These are phyloP conservation scores for Naso thynnoides DNA, from an alignment of 2,797 vertebrate species.

Conservation along the genomic window DNA sequence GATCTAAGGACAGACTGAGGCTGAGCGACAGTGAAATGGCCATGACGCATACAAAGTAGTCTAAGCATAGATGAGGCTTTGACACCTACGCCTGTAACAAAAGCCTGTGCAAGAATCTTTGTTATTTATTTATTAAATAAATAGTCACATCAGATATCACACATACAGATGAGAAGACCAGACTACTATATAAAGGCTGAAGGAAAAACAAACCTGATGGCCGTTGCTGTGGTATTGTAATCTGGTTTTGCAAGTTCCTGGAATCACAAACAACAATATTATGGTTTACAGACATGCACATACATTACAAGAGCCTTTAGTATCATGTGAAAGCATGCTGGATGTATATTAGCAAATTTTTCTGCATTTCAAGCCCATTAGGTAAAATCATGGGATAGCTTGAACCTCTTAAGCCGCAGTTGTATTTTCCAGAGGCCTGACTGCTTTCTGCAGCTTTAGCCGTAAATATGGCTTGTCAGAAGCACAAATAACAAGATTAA, in stretches of 20 bases:
- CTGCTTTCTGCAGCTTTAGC: conserved; percentile 44
- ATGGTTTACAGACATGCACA: conserved; percentile 13
- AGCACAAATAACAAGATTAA: conserved; percentile 38
- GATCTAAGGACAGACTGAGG: background rate
- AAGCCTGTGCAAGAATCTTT: background rate
- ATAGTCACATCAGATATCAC: background rate
- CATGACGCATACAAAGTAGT: background rate
- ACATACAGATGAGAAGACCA: conserved; percentile 8
- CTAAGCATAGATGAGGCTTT: background rate
- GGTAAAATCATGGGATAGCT: conserved; percentile 68
- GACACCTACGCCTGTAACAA: background rate
- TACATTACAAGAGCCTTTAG: conserved; percentile 8
- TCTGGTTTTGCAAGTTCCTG: conserved; percentile 92
- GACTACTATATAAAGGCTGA: background rate
- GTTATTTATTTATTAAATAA: background rate
- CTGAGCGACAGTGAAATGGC: background rate
- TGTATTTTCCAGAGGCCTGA: conserved; percentile 37
- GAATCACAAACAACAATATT: conserved; percentile 44
- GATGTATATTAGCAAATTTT: conserved; percentile 27
- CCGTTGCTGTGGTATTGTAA: conserved; percentile 95
- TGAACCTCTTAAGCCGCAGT: conserved; percentile 58
- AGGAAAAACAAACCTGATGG: conserved; percentile 90
- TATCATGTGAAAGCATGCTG: conserved; percentile 40
- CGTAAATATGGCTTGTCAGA: conserved; percentile 24
- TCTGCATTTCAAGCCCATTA: conserved; percentile 47